phyloP scores from a whole-genome alignment of 37 sponge, comb jelly and placozoan genomes.

The Lycopodina hypogea region DNA sequence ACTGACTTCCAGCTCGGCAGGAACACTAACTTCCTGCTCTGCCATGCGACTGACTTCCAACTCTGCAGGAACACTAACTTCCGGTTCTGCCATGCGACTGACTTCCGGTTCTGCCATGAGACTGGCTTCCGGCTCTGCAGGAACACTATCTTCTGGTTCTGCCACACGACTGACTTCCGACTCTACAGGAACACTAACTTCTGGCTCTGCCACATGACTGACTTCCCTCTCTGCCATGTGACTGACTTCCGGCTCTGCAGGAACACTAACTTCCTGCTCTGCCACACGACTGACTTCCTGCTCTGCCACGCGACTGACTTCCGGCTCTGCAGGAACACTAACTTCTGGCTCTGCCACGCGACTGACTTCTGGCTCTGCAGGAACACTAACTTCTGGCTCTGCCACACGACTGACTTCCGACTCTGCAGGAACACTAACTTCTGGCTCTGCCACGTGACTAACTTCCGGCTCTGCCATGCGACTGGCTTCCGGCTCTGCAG shows the following conservation, averaged over 20 bases:
- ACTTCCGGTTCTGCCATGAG: no score
- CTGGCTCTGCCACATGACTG: background rate
- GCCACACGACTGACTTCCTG: no score
- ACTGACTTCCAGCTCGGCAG: background rate
- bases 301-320: background rate
- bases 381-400: background rate
- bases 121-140: background rate
- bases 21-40: background rate
- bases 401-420: background rate
- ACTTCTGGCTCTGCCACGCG: no score
- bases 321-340: background rate
- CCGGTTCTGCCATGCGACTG: no score
- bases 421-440: background rate
- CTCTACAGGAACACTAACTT: no score
- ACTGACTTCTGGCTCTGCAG: no score
- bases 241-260: background rate
- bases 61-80: no score
- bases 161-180: no score
- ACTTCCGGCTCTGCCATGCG: background rate
- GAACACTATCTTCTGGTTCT: background rate
- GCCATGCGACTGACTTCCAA: background rate
- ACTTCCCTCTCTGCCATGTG: background rate
- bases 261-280: background rate
- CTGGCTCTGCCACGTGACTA: constrained; percentile 6
- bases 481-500: background rate